These are phyloP conservation scores for Actenoides lindsayi DNA, from an alignment of 2,113 vertebrate genomes.

Conservation along the genomic window DNA sequence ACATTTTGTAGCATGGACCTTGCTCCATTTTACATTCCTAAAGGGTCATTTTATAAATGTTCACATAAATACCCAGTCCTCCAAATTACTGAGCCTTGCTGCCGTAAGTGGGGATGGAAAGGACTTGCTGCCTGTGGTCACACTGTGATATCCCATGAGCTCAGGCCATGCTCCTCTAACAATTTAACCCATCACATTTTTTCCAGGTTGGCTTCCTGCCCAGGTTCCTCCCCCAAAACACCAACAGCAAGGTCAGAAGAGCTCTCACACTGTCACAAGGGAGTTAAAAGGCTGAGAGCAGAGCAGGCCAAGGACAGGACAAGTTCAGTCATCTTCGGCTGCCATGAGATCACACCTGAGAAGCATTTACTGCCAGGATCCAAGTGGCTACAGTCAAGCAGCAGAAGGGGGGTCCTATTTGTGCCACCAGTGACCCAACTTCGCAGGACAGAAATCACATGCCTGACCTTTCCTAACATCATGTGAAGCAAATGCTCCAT, in stretches of 20 bases:
- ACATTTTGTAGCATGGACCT: background rate
- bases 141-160: background rate
- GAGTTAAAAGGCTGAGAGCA: background rate
- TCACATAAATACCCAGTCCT: background rate
- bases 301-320: background rate
- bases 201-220: background rate
- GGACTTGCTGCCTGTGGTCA: background rate
- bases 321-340: background rate
- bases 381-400: fast-evolving
- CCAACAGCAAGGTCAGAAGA: background rate
- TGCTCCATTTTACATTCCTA: background rate
- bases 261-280: background rate
- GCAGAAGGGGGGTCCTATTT: background rate
- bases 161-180: background rate
- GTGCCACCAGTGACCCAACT: background rate
- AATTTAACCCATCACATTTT: background rate
- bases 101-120: background rate
- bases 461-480: slow-evolving; percentile 38
- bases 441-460: background rate
- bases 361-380: background rate
- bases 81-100: background rate
- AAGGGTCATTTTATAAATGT: background rate
- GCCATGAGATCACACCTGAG: slow-evolving; percentile 27
- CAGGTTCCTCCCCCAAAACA: background rate
- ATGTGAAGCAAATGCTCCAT: slow-evolving; percentile 24